These are phyloP conservation scores for Gambusia yucatana DNA, from an alignment of 2,797 vertebrate species.

Conservation along the genomic window DNA sequence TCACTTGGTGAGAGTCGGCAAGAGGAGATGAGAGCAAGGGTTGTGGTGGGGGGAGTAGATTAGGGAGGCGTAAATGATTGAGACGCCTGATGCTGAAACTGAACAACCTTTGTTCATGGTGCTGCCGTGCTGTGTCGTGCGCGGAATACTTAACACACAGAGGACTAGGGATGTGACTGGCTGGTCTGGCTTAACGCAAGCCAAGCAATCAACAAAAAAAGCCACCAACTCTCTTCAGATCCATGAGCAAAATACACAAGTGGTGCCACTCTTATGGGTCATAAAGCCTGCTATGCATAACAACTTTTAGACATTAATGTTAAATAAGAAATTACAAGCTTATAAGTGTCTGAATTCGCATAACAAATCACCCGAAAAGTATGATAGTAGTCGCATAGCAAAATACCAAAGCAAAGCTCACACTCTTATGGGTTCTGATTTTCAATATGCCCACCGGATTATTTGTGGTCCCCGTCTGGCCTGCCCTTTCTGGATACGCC, in stretches of 20 bases:
- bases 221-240: conserved; percentile 30
- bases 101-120: conserved; percentile 84
- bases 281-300: neutral
- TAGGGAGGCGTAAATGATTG: conserved; percentile 79
- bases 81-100: conserved; percentile 78
- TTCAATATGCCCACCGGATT: neutral
- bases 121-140: conserved; percentile 78
- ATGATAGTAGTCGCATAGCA: neutral
- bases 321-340: neutral
- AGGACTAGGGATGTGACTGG: conserved; percentile 61
- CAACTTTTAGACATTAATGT: neutral
- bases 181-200: conserved; percentile 60
- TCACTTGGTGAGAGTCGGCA: conserved; percentile 54
- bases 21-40: conserved; percentile 46
- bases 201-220: conserved; percentile 56
- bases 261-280: neutral
- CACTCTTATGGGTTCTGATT: neutral
- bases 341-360: neutral
- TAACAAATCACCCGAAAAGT: no score
- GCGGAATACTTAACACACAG: conserved; percentile 79
- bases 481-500: neutral
- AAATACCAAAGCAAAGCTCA: neutral
- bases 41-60: conserved; percentile 33
- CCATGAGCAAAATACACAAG: conserved; percentile 16
- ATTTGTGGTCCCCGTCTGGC: neutral